Base-by-base conservation (phyloP, 2,113 vertebrate species). In the Hoplias malabaricus region DNA sequence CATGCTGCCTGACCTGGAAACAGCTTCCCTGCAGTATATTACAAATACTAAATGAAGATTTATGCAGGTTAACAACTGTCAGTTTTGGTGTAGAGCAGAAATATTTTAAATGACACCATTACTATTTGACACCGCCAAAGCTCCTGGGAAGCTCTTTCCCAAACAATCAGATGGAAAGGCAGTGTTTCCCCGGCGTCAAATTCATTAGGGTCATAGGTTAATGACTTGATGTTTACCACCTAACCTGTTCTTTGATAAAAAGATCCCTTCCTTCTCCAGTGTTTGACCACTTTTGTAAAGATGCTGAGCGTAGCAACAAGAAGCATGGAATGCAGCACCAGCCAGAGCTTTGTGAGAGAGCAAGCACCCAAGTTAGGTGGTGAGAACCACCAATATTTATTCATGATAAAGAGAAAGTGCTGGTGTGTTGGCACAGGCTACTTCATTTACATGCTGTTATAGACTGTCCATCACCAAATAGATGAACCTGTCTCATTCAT, bases 361-460 rank as follows among this genome's bases (percentile, higher is more conserved):
- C 79, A 75, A 81, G 81, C 81, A 19, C 73, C 70, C 31, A 79
- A 82, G 62, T 81, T 73, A 79, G 74, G 57, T 70, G 86, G 78
- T 82, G 89, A 90, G 91, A 90, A 89, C 77, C 79, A 80, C 90
- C 88, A 92, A 93, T 93, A 92, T 93, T 92, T 93, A 92, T 93
- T 93, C 91, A 90, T 91, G 91, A 93, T 90, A 83, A 88, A 89
- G 88, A 90, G 88, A 88, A 89, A 90, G 88, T 87, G 73, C 40
- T 72, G 79, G 76, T 81, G 59, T 91, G 91, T 91, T 91, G 90
- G 90, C 88, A 81, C 87, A 91, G 86, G 86, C 84, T 84, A 88
- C 91, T 93, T 93, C 90, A 93, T 93, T 92, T 93, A 90, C 90
- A 92, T 92, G 86, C 84, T 82, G 75, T 93, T 89, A 93, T 92